phyloP scores from a whole-genome alignment of 2,113 vertebrate genomes.

The Strigops habroptila region DNA sequence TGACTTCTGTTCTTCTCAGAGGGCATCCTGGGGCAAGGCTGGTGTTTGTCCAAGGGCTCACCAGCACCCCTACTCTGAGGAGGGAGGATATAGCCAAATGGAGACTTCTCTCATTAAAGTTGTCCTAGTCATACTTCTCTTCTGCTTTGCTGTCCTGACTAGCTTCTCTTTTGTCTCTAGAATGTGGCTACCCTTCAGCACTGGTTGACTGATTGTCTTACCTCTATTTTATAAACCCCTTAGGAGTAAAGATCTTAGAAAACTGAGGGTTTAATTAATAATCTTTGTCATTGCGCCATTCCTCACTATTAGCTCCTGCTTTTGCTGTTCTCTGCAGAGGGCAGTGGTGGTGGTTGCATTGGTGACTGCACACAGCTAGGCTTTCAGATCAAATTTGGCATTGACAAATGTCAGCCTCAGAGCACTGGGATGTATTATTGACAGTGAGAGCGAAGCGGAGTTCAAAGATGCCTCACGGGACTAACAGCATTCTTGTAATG shows the following conservation, averaged over 20 bases:
- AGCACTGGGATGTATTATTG: background rate
- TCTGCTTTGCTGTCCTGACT: background rate
- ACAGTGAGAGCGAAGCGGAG: background rate
- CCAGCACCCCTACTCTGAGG: background rate
- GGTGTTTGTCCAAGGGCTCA: background rate
- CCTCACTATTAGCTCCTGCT: background rate
- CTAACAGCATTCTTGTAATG: background rate
- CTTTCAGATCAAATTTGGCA: constrained; percentile 25
- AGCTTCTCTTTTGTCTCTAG: background rate
- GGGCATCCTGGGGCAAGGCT: background rate
- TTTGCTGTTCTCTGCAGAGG: constrained; percentile 10
- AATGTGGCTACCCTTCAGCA: background rate
- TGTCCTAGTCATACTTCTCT: background rate
- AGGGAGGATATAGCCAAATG: background rate
- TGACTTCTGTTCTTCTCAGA: background rate
- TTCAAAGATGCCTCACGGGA: background rate
- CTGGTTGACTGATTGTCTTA: background rate
- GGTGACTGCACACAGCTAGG: background rate
- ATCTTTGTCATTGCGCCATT: background rate
- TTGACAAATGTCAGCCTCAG: background rate
- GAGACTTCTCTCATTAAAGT: background rate
- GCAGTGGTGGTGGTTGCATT: background rate
- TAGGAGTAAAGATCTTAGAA: background rate
- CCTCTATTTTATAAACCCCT: background rate
- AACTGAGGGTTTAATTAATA: background rate